Base-by-base conservation (phyloP, 64 coral and sea anemone genomes). In the Actinia equina region DNA sequence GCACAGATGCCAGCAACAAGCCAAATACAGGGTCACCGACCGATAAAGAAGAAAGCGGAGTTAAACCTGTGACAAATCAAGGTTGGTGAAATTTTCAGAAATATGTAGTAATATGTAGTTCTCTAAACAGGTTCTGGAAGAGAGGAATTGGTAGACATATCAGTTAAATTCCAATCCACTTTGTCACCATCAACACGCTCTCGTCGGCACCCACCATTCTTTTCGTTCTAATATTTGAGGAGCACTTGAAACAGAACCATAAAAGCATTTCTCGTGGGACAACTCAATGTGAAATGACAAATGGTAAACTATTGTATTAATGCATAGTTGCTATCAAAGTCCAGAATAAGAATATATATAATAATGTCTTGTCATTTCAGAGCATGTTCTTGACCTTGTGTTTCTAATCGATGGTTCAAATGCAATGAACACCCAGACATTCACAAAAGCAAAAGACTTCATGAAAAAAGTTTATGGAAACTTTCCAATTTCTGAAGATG, bases 381-480 rank as follows among this genome's bases (percentile, higher is more conserved):
- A 90, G 27, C 42, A 85, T 23, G 83, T 82, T 16, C 82, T 90
- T 49, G 89, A 90, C 65, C 89, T 90, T 22, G 64, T 84, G 2
- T 90, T 90, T 44, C 25, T 90, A 6, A 49, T 90, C 23, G 89
- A 90, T 54, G 89, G 89, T 52, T 85, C 89, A 17, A 55, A 65
- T 25, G 53, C 45, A 42, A 76, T 90, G 52, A 25, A 56, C 16
- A 85, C 52, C 10, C 17, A 51, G 27, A 79, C 61, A 11, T 90
- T 90, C 57, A 20, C 65, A 20, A 83, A 49, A 46, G 51, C 67
- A 4, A 90, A 90, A 26, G 44, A 17, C 15, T 90, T 90, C 27
- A 90, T 90, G 22, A 90, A 90, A 22, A 85, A 77, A 26, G 14
- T 90, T 6, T 90, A 90, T 76, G 83, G 83, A 27, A 90, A 90